Conservation (phyloP, 1,140 invertebrate species). For the Oedothorax gibbosus region DNA sequence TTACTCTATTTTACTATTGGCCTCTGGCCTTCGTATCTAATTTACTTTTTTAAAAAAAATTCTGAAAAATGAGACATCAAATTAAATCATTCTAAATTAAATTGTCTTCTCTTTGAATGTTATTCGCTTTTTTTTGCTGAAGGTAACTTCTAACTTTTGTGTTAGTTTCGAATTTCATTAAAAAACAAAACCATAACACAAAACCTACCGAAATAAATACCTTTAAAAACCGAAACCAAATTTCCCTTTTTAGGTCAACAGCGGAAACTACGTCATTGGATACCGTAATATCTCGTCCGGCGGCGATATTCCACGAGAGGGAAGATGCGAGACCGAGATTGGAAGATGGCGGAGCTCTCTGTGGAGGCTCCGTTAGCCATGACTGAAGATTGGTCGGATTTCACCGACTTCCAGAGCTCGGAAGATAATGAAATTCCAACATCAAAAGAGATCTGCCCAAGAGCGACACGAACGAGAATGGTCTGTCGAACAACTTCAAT, state of each 20-base stretch:
- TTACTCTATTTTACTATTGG: too few species aligned
- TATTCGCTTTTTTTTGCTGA: too few species aligned
- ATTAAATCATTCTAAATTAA: too few species aligned
- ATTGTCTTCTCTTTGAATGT: too few species aligned
- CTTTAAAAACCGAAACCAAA: too few species aligned
- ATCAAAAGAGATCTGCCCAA: constrained; percentile 13
- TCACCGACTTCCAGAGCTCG: constrained; percentile 71
- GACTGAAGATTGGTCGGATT: constrained; percentile 83
- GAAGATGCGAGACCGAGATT: constrained; percentile 33
- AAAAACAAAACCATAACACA: too few species aligned
- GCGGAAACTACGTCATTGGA: constrained; percentile 42
- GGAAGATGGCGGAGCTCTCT: constrained; percentile 91
- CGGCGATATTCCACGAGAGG: constrained; percentile 23
- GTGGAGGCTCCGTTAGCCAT: constrained; percentile 95
- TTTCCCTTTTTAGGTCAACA: constrained; percentile 33
- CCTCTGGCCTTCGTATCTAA: too few species aligned
- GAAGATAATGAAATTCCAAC: constrained; percentile 76
- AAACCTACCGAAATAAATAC: too few species aligned
- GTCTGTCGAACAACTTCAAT: constrained; percentile 79
- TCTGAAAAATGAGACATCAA: too few species aligned
- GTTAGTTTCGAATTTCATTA: too few species aligned
- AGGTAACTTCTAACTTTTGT: too few species aligned
- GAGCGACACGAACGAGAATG: constrained; percentile 65
- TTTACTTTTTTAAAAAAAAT: too few species aligned
- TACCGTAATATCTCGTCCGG: constrained; percentile 42